Evolutionary conservation across 2,797 vertebrate genomes (phyloP), one percentile per base, ranked within the genome.

Genomic region (Poeciliopsis presidionis): DNA sequence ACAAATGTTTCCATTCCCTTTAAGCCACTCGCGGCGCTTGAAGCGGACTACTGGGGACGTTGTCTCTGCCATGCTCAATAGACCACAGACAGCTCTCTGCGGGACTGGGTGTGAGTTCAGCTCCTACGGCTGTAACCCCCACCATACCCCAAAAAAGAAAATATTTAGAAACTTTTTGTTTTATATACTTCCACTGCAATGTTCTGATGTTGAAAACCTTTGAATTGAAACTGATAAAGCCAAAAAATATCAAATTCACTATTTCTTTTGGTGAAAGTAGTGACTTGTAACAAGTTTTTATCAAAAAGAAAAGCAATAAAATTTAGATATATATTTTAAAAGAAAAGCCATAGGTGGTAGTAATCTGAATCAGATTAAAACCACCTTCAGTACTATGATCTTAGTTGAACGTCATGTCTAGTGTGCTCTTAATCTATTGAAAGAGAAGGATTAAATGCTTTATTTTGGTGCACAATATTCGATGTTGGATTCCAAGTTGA

Each of bases 1-100:
- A 91, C 91, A 89, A 93, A 87, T 91, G 87, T 92, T 92, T 92
- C 89, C 89, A 92, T 93, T 88, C 81, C 81, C 88, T 89, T 88
- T 78, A 72, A 93, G 85, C 81, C 88, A 89, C 90, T 87, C 82
- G 81, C 74, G 72, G 20, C 20, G 83, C 92, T 87, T 92, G 89
- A 91, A 92, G 88, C 77, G 81, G 87, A 89, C 84, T n/a, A 80
- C 57, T 81, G 77, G 81, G 83, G 87, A 83, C 78, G 84, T 81
- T 59, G 87, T 79, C 73, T 81, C 85, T 81, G 91, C 89, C 88
- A 91, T 41, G 83, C 87, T 93, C 87, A 87, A 91, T 88, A 88
- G 82, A 88, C 83, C 74, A 45, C 83, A 55, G 82, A 84, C 88
- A 77, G 79, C 82, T 88, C 79, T 78, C 81, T 74, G 81, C 7